Evolutionary conservation across 2,113 vertebrate species (phyloP), one percentile per base, ranked within the genome.

Genomic region (Syrmaticus mikado): DNA sequence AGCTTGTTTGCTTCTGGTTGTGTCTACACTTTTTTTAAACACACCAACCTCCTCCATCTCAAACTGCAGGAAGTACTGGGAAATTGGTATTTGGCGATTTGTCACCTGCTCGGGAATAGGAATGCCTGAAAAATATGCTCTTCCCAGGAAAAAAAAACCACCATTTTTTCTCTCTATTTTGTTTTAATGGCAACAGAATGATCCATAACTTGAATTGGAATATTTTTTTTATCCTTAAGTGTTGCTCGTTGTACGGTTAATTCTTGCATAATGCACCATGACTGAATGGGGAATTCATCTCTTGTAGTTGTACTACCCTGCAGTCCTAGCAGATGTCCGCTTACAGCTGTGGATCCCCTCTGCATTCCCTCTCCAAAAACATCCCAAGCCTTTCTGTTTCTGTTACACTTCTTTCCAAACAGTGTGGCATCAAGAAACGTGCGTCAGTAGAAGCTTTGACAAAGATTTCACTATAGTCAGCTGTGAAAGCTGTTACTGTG

Each of bases 401-500:
- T 90, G 68, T 90, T 87, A 77, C 72, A 64, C 79, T 80, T 91
- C 50, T 85, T 85, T 85, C 87, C 84, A 91, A 94, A 90, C 79
- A 85, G 55, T 55, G 46, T 38, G 70, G 82, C 79, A 87, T 71
- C 75, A 85, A 94, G 82, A 71, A 91, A 87, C 48, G 83, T 66
- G 77, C 24, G 12, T 70, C 89, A 80, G 82, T 66, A 76, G 82
- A 91, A 87, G 72, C 75, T 92, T 70, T 85, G 92, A 94, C 76
- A 91, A 95, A 83, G 92, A 74, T 77, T 80, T 85, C 72, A 46
- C 82, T 94, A 15, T 20, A 94, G 92, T 90, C 92, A 90, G 64
- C 75, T 91, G 85, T 80, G 87, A 95, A 93, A 87, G 64, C 80
- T 95, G 71, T 74, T 87, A 58, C 85, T 90, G 82, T 85, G 87